Conservation (phyloP, 1,140 invertebrate genomes). For the Protaetia brevitarsis region DNA sequence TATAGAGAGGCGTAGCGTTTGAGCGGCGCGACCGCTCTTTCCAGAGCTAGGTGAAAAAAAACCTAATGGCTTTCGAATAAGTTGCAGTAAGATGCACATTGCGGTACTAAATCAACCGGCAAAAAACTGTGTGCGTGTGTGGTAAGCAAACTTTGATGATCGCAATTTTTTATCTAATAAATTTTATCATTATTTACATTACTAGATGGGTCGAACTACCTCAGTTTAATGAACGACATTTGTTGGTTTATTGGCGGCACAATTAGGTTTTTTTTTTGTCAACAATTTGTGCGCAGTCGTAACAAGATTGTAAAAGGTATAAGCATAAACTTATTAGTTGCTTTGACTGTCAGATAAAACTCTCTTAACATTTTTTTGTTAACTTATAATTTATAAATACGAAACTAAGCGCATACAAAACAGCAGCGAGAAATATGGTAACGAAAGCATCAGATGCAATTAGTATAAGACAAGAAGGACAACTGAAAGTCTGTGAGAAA, state of each 20-base stretch:
- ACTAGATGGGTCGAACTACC: neutral
- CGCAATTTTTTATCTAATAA: constrained; percentile 14
- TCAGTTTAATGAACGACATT: neutral
- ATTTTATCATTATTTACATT: neutral
- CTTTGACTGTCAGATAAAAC: too few species aligned
- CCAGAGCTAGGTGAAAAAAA: neutral
- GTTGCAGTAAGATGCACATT: neutral
- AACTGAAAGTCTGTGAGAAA: too few species aligned
- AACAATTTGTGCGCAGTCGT: too few species aligned
- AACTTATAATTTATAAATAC: too few species aligned
- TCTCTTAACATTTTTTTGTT: too few species aligned
- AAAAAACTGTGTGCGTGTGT: neutral
- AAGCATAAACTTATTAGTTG: too few species aligned
- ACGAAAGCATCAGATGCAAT: too few species aligned
- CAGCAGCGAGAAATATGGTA: too few species aligned
- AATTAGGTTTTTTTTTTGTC: neutral
- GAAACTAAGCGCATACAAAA: too few species aligned
- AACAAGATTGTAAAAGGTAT: too few species aligned
- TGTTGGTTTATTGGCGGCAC: neutral
- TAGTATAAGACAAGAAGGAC: too few species aligned
- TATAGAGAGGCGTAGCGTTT: neutral
- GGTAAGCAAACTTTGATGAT: neutral
- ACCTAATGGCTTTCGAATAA: neutral
- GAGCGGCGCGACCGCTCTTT: neutral
- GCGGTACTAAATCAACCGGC: neutral